These are phyloP conservation scores for Linepithema humile DNA, from an alignment of 1,140 invertebrate genomes.

Conservation along the genomic window DNA sequence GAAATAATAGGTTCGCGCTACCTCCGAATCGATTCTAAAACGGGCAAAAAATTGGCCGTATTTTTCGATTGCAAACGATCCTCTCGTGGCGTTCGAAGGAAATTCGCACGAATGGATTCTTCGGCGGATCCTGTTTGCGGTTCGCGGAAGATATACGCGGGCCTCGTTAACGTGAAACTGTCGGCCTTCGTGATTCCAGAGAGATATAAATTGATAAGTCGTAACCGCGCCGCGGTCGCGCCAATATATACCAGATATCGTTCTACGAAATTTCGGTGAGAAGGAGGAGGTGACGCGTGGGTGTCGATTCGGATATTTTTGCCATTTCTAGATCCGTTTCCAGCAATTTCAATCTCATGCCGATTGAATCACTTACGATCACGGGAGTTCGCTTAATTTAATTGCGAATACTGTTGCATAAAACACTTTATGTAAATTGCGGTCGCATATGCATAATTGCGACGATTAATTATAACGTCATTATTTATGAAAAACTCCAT, in stretches of 20 bases:
- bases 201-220: constrained; percentile 51
- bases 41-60: neutral
- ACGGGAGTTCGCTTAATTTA: neutral
- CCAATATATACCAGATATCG: neutral
- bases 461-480: neutral
- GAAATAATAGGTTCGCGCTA: neutral
- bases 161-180: constrained; percentile 41
- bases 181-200: constrained; percentile 38
- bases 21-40: neutral
- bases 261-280: constrained; percentile 26
- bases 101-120: constrained; percentile 33
- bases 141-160: constrained; percentile 20
- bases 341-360: neutral
- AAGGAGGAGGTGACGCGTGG: neutral
- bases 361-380: neutral
- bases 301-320: neutral
- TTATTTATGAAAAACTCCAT: neutral
- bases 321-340: neutral
- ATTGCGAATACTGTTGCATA: neutral
- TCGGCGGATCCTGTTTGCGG: neutral
- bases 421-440: neutral
- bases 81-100: neutral
- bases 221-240: neutral
- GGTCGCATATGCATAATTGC: neutral
- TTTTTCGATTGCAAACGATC: neutral